Evolutionary conservation across 2,797 vertebrate species (phyloP), one percentile per base, ranked within the genome.

Genomic region (Sebastes oblongus): DNA sequence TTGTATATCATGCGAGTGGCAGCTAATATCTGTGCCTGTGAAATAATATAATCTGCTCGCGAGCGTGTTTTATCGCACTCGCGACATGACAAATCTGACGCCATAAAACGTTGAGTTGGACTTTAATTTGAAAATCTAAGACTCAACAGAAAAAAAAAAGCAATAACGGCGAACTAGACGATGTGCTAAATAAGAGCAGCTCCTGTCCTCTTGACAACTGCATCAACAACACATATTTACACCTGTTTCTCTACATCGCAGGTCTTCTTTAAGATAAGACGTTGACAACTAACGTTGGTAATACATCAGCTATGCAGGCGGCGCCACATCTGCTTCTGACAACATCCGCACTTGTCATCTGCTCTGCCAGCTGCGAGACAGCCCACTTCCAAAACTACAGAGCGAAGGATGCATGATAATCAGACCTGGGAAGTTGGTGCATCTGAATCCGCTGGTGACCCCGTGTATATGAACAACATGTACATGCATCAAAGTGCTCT

Each of bases 321-420:
- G 34, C 2, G 18, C 0, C 25, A 54, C 81, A 88, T 86, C 84
- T 90, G 83, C 70, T 85, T 66, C 74, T 78, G 86, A 85, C 64
- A 89, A 60, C 84, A 73, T 68, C 50, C n/a, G 9, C 10, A 3
- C 39, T 42, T 64, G 71, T 82, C 80, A 73, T 81, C 66, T 71
- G 85, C 64, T 89, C 69, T 59, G 66, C 77, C 80, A 91, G 81
- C 74, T 91, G 83, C 46, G 67, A 61, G 71, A 81, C 29, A 18
- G 55, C 74, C 72, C 27, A 36, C 74, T 55, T 69, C 46, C 42
- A 61, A 59, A 62, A 30, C 56, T 11, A 60, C 61, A 20, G 66
- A 81, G 70, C 3, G 4, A 24, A 77, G 39, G 55, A 85, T 52
- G 77, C 77, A 70, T 83, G 56, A 42, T 39, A 75, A 88, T 82